These are phyloP conservation scores for Argentina silus DNA, from an alignment of 2,797 vertebrate species.

Conservation along the genomic window DNA sequence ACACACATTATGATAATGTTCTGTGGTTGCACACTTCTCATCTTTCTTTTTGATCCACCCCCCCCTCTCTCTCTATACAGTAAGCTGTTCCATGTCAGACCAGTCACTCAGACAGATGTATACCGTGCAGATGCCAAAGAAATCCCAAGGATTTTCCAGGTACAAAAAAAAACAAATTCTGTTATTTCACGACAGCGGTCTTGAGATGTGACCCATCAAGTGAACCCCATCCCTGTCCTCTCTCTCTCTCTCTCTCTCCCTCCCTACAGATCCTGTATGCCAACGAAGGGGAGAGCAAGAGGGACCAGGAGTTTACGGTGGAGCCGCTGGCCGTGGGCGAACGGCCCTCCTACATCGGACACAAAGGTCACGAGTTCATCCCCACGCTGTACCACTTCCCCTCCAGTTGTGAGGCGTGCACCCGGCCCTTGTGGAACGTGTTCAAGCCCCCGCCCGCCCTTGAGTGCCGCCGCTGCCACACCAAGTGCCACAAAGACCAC, in stretches of 20 bases:
- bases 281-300: conserved; percentile 96
- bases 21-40: no score
- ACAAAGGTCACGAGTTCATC: conserved; percentile 98
- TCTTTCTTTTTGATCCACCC: no score
- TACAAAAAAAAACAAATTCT: conserved; percentile 54
- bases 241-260: not conserved
- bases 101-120: conserved; percentile 96
- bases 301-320: conserved; percentile 85
- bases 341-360: conserved; percentile 88
- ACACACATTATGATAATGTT: no score
- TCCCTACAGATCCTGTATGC: conserved; percentile 89
- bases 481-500: conserved; percentile 98
- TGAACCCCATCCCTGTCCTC: not conserved
- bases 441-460: conserved; percentile 95
- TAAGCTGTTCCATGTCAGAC: conserved; percentile 95
- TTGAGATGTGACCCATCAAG: no score
- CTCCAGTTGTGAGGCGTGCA: conserved; percentile 93
- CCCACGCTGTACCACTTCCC: conserved; percentile 97
- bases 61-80: conserved; percentile 64
- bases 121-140: conserved; percentile 95
- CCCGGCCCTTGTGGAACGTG: conserved; percentile 93
- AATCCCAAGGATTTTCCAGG: conserved; percentile 98
- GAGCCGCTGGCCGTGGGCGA: conserved; percentile 81
- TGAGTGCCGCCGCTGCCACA: conserved; percentile 95
- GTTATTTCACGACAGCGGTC: no score